These are phyloP conservation scores for Brenthis hecate DNA, from an alignment of 2,888 invertebrate species.

Conservation along the genomic window DNA sequence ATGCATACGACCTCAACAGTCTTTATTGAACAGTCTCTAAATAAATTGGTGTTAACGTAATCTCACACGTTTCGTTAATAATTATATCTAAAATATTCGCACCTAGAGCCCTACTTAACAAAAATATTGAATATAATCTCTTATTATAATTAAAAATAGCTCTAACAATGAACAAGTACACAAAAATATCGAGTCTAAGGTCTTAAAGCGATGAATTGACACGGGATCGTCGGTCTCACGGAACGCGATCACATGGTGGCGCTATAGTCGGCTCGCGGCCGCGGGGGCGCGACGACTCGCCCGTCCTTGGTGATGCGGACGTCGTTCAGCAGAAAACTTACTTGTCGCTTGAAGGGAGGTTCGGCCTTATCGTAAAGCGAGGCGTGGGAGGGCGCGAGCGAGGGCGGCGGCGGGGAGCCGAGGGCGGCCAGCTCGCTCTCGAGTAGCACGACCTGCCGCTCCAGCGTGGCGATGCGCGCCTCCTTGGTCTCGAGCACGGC, in stretches of 20 bases:
- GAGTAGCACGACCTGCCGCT: slow-evolving; percentile 91
- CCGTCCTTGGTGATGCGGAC: slow-evolving; percentile 89
- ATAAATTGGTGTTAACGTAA: slow-evolving; percentile 70
- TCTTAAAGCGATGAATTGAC: slow-evolving; percentile 80
- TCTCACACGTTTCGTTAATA: slow-evolving; percentile 67
- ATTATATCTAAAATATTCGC: slow-evolving; percentile 72
- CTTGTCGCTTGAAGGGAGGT: slow-evolving; percentile 89
- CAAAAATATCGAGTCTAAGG: slow-evolving; percentile 77
- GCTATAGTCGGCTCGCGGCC: slow-evolving; percentile 55
- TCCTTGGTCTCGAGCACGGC: slow-evolving; percentile 93
- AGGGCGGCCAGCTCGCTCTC: slow-evolving; percentile 87
- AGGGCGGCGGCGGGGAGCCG: slow-evolving; percentile 78
- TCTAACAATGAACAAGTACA: slow-evolving; percentile 80
- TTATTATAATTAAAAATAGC: slow-evolving; percentile 78
- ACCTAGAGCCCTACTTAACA: slow-evolving; percentile 78
- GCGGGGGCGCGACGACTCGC: slow-evolving; percentile 73
- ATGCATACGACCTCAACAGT: slow-evolving; percentile 77
- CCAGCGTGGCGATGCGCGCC: slow-evolving; percentile 92
- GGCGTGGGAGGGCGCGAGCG: slow-evolving; percentile 79
- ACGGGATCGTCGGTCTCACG: slow-evolving; percentile 59
- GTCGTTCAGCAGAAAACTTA: slow-evolving; percentile 92
- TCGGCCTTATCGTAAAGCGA: slow-evolving; percentile 85
- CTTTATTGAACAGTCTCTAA: slow-evolving; percentile 75
- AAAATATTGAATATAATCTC: slow-evolving; percentile 79
- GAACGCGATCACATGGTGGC: slow-evolving; percentile 64